Evolutionary conservation across 2,113 vertebrate genomes (phyloP).

Genomic region (Procapra przewalskii): DNA sequence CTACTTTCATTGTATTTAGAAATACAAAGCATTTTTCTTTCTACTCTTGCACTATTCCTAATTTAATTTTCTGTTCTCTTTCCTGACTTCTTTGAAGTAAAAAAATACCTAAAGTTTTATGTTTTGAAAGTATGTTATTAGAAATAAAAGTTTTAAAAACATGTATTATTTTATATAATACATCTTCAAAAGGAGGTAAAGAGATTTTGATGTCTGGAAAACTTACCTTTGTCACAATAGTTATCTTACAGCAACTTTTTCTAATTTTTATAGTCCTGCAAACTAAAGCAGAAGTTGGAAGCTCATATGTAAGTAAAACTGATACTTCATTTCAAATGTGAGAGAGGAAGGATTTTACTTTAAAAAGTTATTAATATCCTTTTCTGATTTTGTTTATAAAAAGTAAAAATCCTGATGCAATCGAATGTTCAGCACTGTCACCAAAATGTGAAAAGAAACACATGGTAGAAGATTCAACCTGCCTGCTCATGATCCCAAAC

Average conservation of each 20-base stretch:
- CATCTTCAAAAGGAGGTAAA: neutral
- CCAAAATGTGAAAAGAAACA: neutral
- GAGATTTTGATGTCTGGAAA: constrained; percentile 40
- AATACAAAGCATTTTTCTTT: neutral
- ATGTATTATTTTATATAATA: neutral
- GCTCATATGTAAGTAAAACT: constrained; percentile 94
- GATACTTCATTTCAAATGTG: constrained; percentile 47
- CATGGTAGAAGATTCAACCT: neutral
- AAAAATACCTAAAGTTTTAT: neutral
- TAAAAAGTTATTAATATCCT: constrained; percentile 22
- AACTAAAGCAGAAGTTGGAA: constrained; percentile 93
- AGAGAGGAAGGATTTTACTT: constrained; percentile 23
- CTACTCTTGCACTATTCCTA: neutral
- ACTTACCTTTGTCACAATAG: constrained; percentile 2
- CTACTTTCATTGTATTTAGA: constrained; percentile 20
- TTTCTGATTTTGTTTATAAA: constrained; percentile 25
- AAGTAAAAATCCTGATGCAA: neutral
- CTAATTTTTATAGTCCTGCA: constrained; percentile 86
- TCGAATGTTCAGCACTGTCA: neutral
- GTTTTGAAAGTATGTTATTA: constrained; percentile 16
- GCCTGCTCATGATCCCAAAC: neutral
- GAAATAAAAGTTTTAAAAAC: neutral
- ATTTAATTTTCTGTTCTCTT: neutral
- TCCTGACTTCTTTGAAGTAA: constrained; percentile 4
- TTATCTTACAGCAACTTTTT: constrained; percentile 66